Conservation (phyloP, 2,888 invertebrate species). For the Sinodicranocentrus sp. region DNA sequence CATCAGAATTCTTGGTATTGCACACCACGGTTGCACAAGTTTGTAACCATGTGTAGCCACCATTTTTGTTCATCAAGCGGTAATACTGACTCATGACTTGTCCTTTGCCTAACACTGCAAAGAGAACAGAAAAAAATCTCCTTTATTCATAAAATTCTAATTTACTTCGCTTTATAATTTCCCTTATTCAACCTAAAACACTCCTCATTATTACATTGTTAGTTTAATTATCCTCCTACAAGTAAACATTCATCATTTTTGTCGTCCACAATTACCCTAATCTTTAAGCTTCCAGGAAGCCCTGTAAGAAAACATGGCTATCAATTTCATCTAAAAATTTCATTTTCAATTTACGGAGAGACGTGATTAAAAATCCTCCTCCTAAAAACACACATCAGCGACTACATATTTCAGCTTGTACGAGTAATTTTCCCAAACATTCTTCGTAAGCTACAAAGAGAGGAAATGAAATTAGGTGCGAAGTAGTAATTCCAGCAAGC, state of each 20-base stretch:
- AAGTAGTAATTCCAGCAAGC: background rate
- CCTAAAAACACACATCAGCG: too few species aligned
- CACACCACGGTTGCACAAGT: conserved; percentile 98
- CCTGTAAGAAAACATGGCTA: background rate
- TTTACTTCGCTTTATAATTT: too few species aligned
- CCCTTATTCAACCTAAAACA: too few species aligned
- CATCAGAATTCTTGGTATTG: conserved; percentile 96
- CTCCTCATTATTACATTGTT: too few species aligned
- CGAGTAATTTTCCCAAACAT: background rate
- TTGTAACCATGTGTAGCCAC: conserved; percentile 98
- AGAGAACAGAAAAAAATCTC: too few species aligned
- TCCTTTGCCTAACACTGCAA: conserved; percentile 95
- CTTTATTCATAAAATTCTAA: too few species aligned
- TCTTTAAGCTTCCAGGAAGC: background rate
- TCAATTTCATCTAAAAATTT: conserved; percentile 11
- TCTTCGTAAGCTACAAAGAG: background rate
- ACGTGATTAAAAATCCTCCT: background rate
- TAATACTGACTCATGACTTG: conserved; percentile 98
- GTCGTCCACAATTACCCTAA: too few species aligned
- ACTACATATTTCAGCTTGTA: background rate
- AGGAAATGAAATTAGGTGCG: conserved; percentile 9
- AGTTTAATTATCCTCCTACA: background rate
- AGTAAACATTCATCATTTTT: too few species aligned
- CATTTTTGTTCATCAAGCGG: conserved; percentile 96
- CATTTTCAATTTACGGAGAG: background rate